A percentile compares a stretch with the other conserved stretches of the same genome.
Conservation (phyloP, 2,797 vertebrate species). For the Aldrovandia affinis region DNA sequence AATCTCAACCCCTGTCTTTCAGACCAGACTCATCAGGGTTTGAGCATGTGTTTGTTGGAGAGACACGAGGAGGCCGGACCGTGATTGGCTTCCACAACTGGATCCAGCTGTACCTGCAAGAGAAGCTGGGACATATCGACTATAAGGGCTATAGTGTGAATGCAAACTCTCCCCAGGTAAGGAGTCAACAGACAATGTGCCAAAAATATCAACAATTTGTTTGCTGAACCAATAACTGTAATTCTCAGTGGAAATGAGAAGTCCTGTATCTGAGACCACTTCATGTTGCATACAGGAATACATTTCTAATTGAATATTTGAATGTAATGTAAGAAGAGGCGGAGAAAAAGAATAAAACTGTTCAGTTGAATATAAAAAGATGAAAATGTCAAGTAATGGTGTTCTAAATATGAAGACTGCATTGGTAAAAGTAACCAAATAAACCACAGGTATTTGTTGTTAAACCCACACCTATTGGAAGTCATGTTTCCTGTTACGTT, state of each 20-base stretch:
- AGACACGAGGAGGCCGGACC: conserved; percentile 75
- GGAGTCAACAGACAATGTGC: neutral
- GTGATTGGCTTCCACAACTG: conserved; percentile 85
- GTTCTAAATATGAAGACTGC: too few species aligned
- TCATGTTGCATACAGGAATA: neutral
- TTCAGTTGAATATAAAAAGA: neutral
- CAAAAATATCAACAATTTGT: neutral
- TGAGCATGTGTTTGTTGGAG: conserved; percentile 82
- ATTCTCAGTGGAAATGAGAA: neutral
- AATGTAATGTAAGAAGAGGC: neutral
- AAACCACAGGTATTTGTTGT: neutral
- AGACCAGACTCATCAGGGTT: conserved; percentile 83
- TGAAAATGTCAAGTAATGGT: neutral
- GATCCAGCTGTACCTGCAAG: conserved; percentile 84
- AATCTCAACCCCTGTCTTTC: conserved; percentile 3
- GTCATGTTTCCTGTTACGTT: too few species aligned
- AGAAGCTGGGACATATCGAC: conserved; percentile 80
- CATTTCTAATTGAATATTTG: neutral
- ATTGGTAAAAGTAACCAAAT: neutral
- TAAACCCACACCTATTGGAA: neutral
- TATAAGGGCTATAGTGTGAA: conserved; percentile 79
- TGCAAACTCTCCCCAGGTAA: conserved; percentile 71
- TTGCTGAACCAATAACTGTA: neutral
- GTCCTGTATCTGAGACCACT: neutral
- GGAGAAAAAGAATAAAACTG: neutral